Percentiles rank a stretch among this genome's conserved stretches.
Evolutionary conservation across 2,888 invertebrate species (phyloP).

Genomic region (Zele albiditarsus): DNA sequence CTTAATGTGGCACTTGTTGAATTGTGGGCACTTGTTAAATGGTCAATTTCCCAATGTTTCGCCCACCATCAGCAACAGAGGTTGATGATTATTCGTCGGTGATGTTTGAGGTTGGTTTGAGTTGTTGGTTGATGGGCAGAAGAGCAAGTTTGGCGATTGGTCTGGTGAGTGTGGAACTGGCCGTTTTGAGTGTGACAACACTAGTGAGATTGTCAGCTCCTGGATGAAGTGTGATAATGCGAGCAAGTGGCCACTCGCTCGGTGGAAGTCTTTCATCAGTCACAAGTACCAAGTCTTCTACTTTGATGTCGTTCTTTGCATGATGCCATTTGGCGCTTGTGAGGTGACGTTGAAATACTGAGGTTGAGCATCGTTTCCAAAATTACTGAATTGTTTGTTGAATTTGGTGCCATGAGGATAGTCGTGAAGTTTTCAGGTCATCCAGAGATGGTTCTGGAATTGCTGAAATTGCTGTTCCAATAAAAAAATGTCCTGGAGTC

Average conservation of each 20-base stretch:
- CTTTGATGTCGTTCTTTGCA: neutral
- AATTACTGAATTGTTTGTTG: slow-evolving; percentile 18
- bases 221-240: neutral
- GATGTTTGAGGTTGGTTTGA: neutral
- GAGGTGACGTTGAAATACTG: neutral
- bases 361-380: neutral
- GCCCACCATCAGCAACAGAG: too few relatives aligned
- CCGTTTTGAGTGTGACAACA: neutral
- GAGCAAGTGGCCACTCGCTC: neutral
- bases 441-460: slow-evolving; percentile 1
- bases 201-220: neutral
- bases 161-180: slow-evolving; percentile 46
- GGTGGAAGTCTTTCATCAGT: slow-evolving; percentile 1
- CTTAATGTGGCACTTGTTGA: too few relatives aligned
- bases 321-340: neutral
- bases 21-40: too few relatives aligned
- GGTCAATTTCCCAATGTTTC: too few relatives aligned
- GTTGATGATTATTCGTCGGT: neutral
- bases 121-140: neutral
- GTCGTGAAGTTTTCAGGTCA: neutral
- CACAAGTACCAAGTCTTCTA: neutral
- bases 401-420: slow-evolving; percentile 12
- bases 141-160: neutral
- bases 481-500: slow-evolving; percentile 14
- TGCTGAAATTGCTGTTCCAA: neutral